Evolutionary conservation across 2,888 invertebrate genomes (phyloP).

Genomic region (Netelia virgata): DNA sequence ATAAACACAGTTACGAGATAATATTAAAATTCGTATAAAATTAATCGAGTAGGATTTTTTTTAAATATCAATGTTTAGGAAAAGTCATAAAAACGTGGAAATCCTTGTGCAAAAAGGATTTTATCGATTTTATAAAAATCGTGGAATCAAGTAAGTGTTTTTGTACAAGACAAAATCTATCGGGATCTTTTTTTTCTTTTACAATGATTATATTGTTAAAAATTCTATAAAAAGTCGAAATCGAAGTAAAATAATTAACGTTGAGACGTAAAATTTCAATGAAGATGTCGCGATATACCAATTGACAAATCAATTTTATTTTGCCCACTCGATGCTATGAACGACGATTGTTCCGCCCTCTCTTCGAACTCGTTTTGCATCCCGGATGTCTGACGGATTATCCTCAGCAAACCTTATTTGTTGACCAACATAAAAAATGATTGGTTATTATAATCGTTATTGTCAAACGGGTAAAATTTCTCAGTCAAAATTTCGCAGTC

Average conservation of each 20-base stretch:
- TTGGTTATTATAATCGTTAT: no score
- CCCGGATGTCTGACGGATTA: conserved; percentile 60
- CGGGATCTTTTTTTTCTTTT: not conserved
- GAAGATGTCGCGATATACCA: not conserved
- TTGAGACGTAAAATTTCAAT: not conserved
- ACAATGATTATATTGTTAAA: not conserved
- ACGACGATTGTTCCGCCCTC: conserved; percentile 27
- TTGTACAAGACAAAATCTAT: not conserved
- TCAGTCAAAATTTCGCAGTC: no score
- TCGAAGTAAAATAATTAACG: not conserved
- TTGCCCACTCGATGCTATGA: conserved; percentile 3
- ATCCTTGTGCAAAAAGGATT: no score
- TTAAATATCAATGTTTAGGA: no score
- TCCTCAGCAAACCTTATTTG: conserved; percentile 63
- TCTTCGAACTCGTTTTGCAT: conserved; percentile 47
- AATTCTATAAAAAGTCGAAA: not conserved
- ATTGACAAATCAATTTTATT: conserved; percentile 10
- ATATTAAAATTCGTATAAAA: no score
- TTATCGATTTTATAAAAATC: no score
- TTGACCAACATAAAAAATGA: not conserved
- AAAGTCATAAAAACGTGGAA: no score
- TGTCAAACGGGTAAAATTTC: no score
- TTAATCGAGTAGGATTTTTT: no score
- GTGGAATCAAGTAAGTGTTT: no score
- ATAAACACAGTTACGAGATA: no score